phyloP scores from a whole-genome alignment of 2,797 vertebrate species.

The Alosa sapidissima region DNA sequence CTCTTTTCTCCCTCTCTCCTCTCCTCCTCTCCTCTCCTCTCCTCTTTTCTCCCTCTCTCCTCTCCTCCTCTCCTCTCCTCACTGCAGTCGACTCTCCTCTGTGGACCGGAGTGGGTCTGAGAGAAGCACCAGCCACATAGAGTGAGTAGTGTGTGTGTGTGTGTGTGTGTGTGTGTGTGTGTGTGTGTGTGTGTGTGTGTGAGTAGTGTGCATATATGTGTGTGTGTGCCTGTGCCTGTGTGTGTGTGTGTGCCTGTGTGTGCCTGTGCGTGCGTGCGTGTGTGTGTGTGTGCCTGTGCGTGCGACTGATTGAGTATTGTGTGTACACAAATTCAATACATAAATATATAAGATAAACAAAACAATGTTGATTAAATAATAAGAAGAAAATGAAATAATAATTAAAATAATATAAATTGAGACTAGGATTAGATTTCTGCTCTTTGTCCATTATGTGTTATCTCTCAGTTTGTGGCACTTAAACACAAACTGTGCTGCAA shows the following conservation, averaged over 20 bases:
- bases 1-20: neutral
- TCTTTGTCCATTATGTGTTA: too few relatives aligned
- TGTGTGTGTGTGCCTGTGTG: neutral
- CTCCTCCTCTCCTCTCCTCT: neutral
- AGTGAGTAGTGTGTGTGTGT: slow-evolving; percentile 55
- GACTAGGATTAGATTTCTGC: too few relatives aligned
- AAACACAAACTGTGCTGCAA: too few relatives aligned
- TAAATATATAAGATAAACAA: too few relatives aligned
- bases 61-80: neutral
- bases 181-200: slow-evolving; percentile 23
- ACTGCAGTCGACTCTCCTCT: slow-evolving; percentile 48
- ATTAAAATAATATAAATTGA: too few relatives aligned
- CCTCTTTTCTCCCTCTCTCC: slow-evolving; percentile 16
- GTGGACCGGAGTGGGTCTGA: slow-evolving; percentile 54
- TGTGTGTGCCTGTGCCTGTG: slow-evolving; percentile 31
- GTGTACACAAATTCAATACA: too few relatives aligned
- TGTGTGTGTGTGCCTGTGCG: neutral
- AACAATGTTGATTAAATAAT: too few relatives aligned
- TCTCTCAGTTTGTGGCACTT: too few relatives aligned
- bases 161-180: slow-evolving; percentile 14
- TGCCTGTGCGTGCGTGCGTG: neutral
- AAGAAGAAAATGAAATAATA: too few relatives aligned
- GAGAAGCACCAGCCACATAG: slow-evolving; percentile 57
- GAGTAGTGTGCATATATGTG: slow-evolving; percentile 25
- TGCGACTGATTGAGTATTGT: neutral